These are phyloP conservation scores for Minunthozetes semirufus DNA, from an alignment of 2,888 invertebrate genomes.

Conservation along the genomic window DNA sequence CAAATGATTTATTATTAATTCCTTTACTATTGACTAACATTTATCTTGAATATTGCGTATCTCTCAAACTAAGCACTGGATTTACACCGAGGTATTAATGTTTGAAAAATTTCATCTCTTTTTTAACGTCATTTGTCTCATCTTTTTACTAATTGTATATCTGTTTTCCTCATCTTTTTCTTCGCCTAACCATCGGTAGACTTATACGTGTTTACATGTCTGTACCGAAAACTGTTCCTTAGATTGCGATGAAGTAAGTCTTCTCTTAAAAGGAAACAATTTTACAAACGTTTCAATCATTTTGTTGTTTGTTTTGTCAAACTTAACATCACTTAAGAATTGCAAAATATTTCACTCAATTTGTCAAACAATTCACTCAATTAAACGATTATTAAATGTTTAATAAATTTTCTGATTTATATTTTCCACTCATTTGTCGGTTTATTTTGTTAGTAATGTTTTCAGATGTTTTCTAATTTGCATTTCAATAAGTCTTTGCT, in stretches of 20 bases:
- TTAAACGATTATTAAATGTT: background rate
- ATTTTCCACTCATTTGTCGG: background rate
- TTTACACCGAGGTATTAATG: conserved; percentile 44
- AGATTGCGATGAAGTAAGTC: conserved; percentile 42
- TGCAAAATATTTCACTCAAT: too few species aligned
- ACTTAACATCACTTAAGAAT: too few species aligned
- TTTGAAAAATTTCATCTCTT: background rate
- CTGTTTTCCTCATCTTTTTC: background rate
- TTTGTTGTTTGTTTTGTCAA: background rate
- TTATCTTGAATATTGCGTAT: background rate
- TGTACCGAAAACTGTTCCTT: conserved; percentile 40
- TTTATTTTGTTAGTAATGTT: background rate
- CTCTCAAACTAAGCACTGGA: conserved; percentile 30
- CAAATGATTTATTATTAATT: conserved; percentile 1
- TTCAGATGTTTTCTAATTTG: background rate
- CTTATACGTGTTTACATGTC: conserved; percentile 66
- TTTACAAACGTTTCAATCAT: background rate
- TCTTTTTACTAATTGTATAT: background rate
- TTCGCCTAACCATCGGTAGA: conserved; percentile 55
- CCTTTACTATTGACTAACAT: background rate
- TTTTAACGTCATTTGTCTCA: background rate
- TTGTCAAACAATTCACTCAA: background rate
- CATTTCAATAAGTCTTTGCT: conserved; percentile 5
- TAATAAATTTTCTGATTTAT: background rate
- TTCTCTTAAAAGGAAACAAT: background rate